Evolutionary conservation across 2,113 vertebrate genomes (phyloP).

Genomic region (Verasper variegatus): DNA sequence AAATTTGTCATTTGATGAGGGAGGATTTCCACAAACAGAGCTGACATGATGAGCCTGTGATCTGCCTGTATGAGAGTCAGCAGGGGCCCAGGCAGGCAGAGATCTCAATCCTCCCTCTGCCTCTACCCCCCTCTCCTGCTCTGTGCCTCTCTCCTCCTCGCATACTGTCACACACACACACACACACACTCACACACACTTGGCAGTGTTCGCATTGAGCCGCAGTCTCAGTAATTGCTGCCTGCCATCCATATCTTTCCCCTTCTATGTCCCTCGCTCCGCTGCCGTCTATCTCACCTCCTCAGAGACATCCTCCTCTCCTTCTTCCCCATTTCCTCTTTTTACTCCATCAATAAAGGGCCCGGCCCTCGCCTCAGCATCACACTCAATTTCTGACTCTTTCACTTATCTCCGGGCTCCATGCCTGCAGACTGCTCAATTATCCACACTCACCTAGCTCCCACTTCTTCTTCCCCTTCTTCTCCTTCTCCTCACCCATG

Average conservation of each 20-base stretch:
- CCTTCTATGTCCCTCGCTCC: slow-evolving; percentile 69
- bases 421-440: slow-evolving; percentile 73
- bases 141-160: slow-evolving; percentile 58
- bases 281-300: slow-evolving; percentile 76
- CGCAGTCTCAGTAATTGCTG: slow-evolving; percentile 80
- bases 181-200: slow-evolving; percentile 58
- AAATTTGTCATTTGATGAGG: slow-evolving; percentile 87
- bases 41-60: slow-evolving; percentile 86
- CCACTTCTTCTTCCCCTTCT: slow-evolving; percentile 17
- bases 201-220: slow-evolving; percentile 73
- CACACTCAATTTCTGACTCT: slow-evolving; percentile 74
- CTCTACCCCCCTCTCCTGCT: slow-evolving; percentile 6
- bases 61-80: slow-evolving; percentile 84
- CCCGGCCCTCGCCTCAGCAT: slow-evolving; percentile 68
- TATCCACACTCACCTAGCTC: slow-evolving; percentile 78
- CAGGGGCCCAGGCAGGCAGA: slow-evolving; percentile 78
- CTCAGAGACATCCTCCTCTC: slow-evolving; percentile 75
- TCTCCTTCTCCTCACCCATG: slow-evolving; percentile 38
- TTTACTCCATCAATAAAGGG: slow-evolving; percentile 74
- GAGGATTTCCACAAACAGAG: slow-evolving; percentile 85
- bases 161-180: slow-evolving; percentile 60
- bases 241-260: slow-evolving; percentile 80
- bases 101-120: slow-evolving; percentile 81
- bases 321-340: slow-evolving; percentile 58
- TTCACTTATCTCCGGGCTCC: slow-evolving; percentile 78